These are phyloP conservation scores for Chionis minor DNA, from an alignment of 2,113 vertebrate genomes.

Conservation along the genomic window DNA sequence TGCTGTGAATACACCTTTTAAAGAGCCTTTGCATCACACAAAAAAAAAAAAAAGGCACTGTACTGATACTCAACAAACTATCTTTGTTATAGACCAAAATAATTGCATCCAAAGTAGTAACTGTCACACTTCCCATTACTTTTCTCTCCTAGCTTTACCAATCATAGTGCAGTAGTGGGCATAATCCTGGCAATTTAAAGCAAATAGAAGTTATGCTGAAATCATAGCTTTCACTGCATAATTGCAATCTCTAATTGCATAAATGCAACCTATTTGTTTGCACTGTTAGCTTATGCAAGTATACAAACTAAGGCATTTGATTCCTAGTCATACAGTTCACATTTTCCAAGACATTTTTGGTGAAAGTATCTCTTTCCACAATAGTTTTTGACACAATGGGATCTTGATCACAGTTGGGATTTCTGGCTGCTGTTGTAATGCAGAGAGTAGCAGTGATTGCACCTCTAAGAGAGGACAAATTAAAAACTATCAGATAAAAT, in stretches of 20 bases:
- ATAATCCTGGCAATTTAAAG: not conserved
- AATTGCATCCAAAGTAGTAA: not conserved
- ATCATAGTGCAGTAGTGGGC: not conserved
- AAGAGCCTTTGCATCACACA: not conserved
- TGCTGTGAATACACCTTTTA: not conserved
- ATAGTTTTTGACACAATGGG: not conserved
- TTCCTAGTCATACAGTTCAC: not conserved
- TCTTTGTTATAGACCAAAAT: not conserved
- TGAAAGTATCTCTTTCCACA: not conserved
- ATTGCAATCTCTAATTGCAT: not conserved
- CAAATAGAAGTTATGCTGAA: not conserved
- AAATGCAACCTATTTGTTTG: not conserved
- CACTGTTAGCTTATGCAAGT: not conserved
- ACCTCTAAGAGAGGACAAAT: not conserved
- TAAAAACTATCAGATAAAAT: constrained; percentile 24
- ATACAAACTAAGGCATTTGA: not conserved
- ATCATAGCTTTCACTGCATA: not conserved
- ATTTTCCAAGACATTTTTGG: not conserved
- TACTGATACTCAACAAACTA: not conserved
- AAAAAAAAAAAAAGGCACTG: no score
- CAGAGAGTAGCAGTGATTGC: not conserved
- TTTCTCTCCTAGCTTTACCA: not conserved
- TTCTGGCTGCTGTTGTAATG: not conserved
- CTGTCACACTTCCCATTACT: not conserved
- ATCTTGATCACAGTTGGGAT: not conserved